Base-by-base conservation (phyloP, 2,113 vertebrate genomes). In the Casuarius casuarius region DNA sequence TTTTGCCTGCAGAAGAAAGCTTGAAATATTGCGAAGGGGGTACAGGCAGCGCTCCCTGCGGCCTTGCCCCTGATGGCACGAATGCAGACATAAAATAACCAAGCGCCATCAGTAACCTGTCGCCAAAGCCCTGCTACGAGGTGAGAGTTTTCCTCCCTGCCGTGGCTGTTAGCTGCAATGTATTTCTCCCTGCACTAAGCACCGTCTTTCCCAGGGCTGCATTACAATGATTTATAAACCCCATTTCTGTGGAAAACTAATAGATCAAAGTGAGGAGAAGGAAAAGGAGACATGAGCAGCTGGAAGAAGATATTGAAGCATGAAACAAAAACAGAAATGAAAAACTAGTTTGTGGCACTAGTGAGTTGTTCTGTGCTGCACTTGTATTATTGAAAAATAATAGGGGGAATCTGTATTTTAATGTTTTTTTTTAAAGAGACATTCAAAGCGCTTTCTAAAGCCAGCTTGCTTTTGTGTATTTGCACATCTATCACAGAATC, bases 191-290 rank as follows among this genome's bases (percentile, higher is more conserved):
- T 91, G 96, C 98, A 97, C 98, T 98, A 98, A 98, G 98, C 98
- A 98, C 97, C 97, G 90, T 98, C 98, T 98, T 98, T 98, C 98
- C 97, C 95, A 92, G 91, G 96, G 97, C 97, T 95, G 97, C 98
- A 98, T 98, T 98, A 98, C 98, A 95, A 92, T 99, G 98, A 99
- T 99, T 98, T 98, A 99, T 99, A 98, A 98, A 98, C 97, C 97
- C 97, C 97, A 98, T 97, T 98, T 97, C 98, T 97, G 97, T 89
- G 95, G 97, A 94, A 97, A 98, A 98, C 97, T 97, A 97, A 98
- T 98, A 98, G 98, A 99, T 98, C 98, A 99, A 98, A 97, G 97
- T 44, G 92, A 97, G 96, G 94, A 97, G 97, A 96, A 94, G 96
- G 97, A 76, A 92, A 96, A 97, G 91, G 94, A 97, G 97, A 97